Evolutionary conservation across 2,888 invertebrate genomes (phyloP), one percentile per base, ranked within the genome.

Genomic region (Drosophila mettleri): DNA sequence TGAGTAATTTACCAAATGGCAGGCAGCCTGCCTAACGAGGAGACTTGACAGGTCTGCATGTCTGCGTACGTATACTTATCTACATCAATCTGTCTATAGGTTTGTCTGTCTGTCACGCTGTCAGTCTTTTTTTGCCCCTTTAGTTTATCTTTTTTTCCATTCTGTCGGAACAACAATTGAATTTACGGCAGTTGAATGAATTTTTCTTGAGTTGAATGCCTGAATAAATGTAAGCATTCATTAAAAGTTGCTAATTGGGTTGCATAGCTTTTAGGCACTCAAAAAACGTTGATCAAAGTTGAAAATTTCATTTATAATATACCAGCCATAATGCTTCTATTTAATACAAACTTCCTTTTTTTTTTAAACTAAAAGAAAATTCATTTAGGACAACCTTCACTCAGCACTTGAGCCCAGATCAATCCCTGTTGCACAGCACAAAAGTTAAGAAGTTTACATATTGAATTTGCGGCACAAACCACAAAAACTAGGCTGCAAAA

Each of bases 1-100:
- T 72, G 73, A 74, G 74, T 74, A 77, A 74, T 72, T 77, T 74
- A 48, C 73, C 55, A 74, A 74, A 74, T 66, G 51, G 54, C 77
- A 71, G 66, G 20, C 51, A 48, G 72, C 61, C 57, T 52, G 66
- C 46, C 63, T 68, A 78, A 82, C 86, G 64, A 81, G 64, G 24
- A 46, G 52, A 65, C 67, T 63, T 74, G 74, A 67, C 61, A 59
- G 67, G 41, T 61, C 67, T 43, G 49, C 43, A 18, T 64, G 34
- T 38, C 48, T 33, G 20, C 27, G 27, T 45, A 2, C 48, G 29
- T 38, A 39, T 34, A 64, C 71, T 58, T 57, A 39, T 46, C 57
- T 36, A 41, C 39, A 41, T 41, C 51, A 36, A 41, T 58, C 39
- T 53, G 43, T 29, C 69, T 27, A 20, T 48, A 34, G 38, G 38